Percentiles rank a stretch among this genome's conserved stretches.
Conservation (phyloP, 2,888 invertebrate genomes). For the Phengaris arion region DNA sequence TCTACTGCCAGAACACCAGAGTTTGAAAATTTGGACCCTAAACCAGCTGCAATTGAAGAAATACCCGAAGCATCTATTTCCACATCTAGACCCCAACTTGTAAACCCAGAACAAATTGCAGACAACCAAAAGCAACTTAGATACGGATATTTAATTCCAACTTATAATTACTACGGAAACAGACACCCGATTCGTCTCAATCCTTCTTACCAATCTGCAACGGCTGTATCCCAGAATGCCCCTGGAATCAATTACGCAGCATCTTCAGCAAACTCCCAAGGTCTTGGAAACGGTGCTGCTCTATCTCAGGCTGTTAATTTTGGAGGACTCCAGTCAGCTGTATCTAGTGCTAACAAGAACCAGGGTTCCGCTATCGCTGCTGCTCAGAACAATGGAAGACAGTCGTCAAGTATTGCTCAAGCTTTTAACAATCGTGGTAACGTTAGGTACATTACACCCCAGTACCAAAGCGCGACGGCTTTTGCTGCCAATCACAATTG, state of each 20-base stretch:
- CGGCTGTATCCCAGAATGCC: background rate
- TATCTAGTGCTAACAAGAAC: background rate
- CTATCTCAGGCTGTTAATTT: background rate
- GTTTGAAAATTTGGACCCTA: background rate
- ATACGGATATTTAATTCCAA: background rate
- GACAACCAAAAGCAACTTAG: background rate
- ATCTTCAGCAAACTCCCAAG: background rate
- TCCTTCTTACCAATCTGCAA: constrained; percentile 6
- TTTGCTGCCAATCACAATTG: background rate
- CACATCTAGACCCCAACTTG: background rate
- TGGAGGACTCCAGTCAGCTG: background rate
- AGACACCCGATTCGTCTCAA: background rate
- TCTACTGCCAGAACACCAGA: constrained; percentile 12
- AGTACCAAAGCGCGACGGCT: background rate
- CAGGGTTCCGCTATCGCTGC: background rate
- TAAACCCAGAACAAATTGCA: background rate
- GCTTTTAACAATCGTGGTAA: background rate
- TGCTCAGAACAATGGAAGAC: background rate
- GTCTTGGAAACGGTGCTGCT: constrained; percentile 2
- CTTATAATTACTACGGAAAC: background rate
- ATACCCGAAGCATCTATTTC: background rate
- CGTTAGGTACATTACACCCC: background rate
- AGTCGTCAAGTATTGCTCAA: constrained; percentile 4
- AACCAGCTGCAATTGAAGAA: background rate
- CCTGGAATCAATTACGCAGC: background rate